Evolutionary conservation across 1,140 invertebrate genomes (phyloP).

Genomic region (Colletes latitarsis): DNA sequence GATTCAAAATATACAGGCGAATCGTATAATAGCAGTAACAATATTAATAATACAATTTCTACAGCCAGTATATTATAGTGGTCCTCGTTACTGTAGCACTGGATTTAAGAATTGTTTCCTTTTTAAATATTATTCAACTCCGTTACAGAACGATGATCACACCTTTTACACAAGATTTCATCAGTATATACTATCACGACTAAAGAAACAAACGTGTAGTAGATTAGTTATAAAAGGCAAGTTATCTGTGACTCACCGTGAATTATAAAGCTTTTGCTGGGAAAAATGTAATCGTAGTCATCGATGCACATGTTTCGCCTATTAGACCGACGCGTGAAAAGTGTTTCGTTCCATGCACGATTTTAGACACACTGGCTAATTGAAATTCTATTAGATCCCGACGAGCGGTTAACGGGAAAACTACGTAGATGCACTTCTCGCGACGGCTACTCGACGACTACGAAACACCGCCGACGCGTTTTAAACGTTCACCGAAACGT

Average conservation of each 20-base stretch:
- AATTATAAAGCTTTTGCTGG: not conserved
- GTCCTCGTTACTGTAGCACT: no score
- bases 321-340: not conserved
- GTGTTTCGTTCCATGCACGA: not conserved
- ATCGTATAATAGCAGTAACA: no score
- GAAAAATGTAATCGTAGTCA: not conserved
- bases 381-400: not conserved
- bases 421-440: slow-evolving; percentile 7
- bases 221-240: no score
- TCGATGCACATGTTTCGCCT: not conserved
- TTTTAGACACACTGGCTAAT: not conserved
- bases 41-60: no score
- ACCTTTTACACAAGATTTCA: no score
- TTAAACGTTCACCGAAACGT: slow-evolving; percentile 24
- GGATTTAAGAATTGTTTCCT: no score
- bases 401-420: not conserved
- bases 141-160: no score
- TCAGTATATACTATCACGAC: not conserved
- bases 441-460: slow-evolving; percentile 33
- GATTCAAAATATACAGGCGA: no score
- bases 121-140: no score
- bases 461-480: slow-evolving; percentile 24
- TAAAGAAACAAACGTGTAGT: not conserved
- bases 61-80: no score
- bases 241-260: not conserved